Evolutionary conservation across 2,113 vertebrate genomes (phyloP), one percentile per base, ranked within the genome.

Genomic region (Ardeotis arabs): DNA sequence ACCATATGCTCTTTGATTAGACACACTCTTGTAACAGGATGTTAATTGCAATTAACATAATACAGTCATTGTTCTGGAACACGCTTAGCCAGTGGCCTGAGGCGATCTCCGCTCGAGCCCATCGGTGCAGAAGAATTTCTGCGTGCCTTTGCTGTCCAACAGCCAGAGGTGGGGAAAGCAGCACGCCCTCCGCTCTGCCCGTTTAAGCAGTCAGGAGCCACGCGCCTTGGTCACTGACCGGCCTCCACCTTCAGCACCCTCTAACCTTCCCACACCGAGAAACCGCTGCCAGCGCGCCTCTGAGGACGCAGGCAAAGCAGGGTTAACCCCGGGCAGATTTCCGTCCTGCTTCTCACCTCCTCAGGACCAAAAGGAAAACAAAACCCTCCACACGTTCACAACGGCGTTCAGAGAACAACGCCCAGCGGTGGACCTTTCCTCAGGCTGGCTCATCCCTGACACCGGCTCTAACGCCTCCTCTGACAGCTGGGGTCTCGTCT

Each of bases 171-270:
- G 18, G n/a, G 29, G 58, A n/a, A 17, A 56, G 7, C 37, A 31
- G 14, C n/a, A 10, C 3, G 19, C 31, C 10, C 31, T 27, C 20
- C 29, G 2, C 27, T 13, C 31, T 14, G 55, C 31, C 29, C 22
- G 2, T 19, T 33, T 3, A 6, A 35, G 44, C 28, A 9, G n/a
- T 7, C 52, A 53, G 50, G 33, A 45, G 39, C 56, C 2, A 31
- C 29, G 4, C 24, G 10, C 13, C n/a, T 19, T 52, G 7, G 6
- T 28, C 39, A 12, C 15, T 3, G 6, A 29, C 22, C 0, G 29
- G 19, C 19, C 25, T 58, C 19, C 12, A 14, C 14, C 44, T 52
- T 31, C 53, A 55, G 66, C 25, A 18, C 45, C 44, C 16, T 1
- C 20, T 6, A 31, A 16, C 28, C 33, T 41, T 14, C 45, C 20